Base-by-base conservation (phyloP, 1,140 invertebrate species). In the Eumeta japonica region DNA sequence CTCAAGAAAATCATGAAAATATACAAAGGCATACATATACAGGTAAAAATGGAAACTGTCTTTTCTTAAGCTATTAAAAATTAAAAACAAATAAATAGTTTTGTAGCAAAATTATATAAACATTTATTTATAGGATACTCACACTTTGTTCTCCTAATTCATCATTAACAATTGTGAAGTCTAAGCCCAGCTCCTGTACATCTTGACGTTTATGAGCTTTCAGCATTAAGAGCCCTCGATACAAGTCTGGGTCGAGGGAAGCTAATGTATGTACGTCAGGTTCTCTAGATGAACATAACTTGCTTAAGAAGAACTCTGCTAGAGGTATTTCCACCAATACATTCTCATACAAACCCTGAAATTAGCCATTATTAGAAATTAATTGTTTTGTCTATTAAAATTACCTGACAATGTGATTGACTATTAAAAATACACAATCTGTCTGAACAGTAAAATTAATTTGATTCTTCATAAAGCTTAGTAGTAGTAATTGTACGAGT, bases 241-340 rank as follows among this genome's bases (percentile, higher is more conserved):
- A 94, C 52, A 98, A 78, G 10, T 89, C 84, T 1, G 93, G 92
- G 77, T 98, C 95, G 1, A 98, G 75, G 0, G 93, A 95, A 3
- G 90, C 89, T 37, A 98, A 70, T 64, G 97, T 90, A 77, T 97
- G 92, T 35, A 97, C 90, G 58, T 96, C 94, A 1, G 96, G 86
- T 45, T 78, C 68, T 28, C 91, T 86, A 39, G 83, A 77, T 3
- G 85, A 85, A 30, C 65, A 70, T 46, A 77, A 45, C 45, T 91
- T 88, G 0, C 85, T 84, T 5, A 98, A 70, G 61, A 96, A 96
- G 62, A 95, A 96, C 46, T 92, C 90, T 1, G 93, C 92, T 49
- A 98, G 83, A 0, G 94, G 94, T 12, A 98, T 64, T 64, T 98
- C 95, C 3, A 97, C 90, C 37, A 98, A 68, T 19, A 97, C 80